Conservation (phyloP, 2,113 vertebrate genomes). For the Menura novaehollandiae region DNA sequence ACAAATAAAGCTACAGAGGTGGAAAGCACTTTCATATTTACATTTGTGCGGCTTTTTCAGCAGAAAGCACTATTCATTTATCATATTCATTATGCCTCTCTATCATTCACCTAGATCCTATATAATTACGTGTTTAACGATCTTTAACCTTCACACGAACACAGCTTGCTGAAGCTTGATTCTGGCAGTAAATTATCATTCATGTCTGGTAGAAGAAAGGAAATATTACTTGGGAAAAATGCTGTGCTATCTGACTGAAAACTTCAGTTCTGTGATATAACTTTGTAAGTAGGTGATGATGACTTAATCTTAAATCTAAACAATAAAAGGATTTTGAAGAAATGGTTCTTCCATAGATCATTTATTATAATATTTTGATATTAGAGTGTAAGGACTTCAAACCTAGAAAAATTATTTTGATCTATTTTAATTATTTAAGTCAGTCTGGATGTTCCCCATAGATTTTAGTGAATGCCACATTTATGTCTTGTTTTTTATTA, state of each 20-base stretch:
- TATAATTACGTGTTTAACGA: slow-evolving; percentile 53
- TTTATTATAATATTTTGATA: not conserved
- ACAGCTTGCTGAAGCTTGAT: slow-evolving; percentile 13
- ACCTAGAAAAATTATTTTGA: not conserved
- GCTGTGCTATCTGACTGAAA: not conserved
- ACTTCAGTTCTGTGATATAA: not conserved
- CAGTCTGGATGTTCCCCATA: not conserved
- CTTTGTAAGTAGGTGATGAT: not conserved
- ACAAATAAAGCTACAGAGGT: not conserved
- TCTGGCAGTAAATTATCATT: slow-evolving; percentile 31
- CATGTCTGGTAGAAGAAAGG: not conserved
- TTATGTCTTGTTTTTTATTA: not conserved
- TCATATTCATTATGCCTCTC: slow-evolving; percentile 27
- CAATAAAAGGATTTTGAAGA: not conserved
- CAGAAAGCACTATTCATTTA: slow-evolving; percentile 36
- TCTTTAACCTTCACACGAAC: slow-evolving; percentile 59
- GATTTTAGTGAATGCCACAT: not conserved
- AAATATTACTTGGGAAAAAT: not conserved
- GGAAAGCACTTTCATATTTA: slow-evolving; percentile 1
- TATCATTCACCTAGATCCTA: slow-evolving; percentile 38
- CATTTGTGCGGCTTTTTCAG: not conserved
- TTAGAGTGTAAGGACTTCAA: not conserved
- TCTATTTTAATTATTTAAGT: not conserved
- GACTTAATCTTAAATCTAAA: not conserved
- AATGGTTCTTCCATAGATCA: not conserved